A percentile compares a stretch with the other conserved stretches of the same genome.
Evolutionary conservation across 1,140 invertebrate genomes (phyloP).

Genomic region (Chymomyza costata): DNA sequence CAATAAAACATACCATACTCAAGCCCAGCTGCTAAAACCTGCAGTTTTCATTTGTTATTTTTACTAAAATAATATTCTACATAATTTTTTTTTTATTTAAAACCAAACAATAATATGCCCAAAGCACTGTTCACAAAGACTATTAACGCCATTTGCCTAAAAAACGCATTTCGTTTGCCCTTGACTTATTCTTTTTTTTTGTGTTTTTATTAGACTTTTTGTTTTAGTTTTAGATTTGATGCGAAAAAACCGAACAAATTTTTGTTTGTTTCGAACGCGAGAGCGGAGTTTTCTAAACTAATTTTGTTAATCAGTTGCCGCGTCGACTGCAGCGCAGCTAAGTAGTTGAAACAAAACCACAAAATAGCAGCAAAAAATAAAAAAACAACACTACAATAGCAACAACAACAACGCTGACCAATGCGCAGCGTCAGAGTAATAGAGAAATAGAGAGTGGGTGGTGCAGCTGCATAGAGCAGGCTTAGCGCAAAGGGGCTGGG

Average conservation of each 20-base stretch:
- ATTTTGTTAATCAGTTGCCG: conserved; percentile 67
- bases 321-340: conserved; percentile 53
- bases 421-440: conserved; percentile 66
- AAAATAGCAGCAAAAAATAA: conserved; percentile 37
- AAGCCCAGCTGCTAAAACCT: too few species aligned
- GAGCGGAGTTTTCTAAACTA: conserved; percentile 71
- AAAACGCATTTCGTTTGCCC: too few species aligned
- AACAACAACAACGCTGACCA: conserved; percentile 37
- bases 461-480: conserved; percentile 11
- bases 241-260: conserved; percentile 62
- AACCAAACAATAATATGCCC: too few species aligned
- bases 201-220: conserved; percentile 8
- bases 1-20: too few species aligned
- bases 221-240: conserved; percentile 13
- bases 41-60: too few species aligned
- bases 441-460: conserved; percentile 48
- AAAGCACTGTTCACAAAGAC: too few species aligned
- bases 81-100: conserved; percentile 1
- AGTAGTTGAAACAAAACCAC: conserved; percentile 52
- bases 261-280: conserved; percentile 68
- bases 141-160: too few species aligned
- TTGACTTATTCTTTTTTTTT: conserved; percentile 14
- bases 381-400: conserved; percentile 23
- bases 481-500: not conserved
- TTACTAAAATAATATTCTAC: conserved; percentile 12